These are phyloP conservation scores for Coelopa pilipes DNA, from an alignment of 2,888 invertebrate species.

Conservation along the genomic window DNA sequence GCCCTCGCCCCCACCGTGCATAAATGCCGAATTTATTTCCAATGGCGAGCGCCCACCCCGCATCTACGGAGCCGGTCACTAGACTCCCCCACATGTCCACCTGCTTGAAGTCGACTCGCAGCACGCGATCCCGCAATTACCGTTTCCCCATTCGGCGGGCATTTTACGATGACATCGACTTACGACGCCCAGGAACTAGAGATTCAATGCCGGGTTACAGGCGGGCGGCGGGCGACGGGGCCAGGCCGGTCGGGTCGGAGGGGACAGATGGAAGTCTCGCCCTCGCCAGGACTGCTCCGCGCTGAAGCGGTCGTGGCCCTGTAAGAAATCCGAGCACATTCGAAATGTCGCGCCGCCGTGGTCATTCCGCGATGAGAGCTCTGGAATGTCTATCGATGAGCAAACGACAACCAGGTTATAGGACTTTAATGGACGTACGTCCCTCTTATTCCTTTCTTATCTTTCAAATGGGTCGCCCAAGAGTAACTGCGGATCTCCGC, in stretches of 20 bases:
- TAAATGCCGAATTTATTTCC: constrained; percentile 59
- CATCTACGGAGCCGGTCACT: too few relatives aligned
- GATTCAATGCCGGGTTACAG: not conserved
- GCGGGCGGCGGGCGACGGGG: not conserved
- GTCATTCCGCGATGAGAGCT: too few relatives aligned
- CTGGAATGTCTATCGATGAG: too few relatives aligned
- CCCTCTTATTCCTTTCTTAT: too few relatives aligned
- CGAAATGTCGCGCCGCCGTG: too few relatives aligned
- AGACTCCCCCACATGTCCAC: not conserved
- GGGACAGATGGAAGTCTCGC: not conserved
- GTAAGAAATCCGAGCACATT: too few relatives aligned
- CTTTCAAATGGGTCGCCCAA: too few relatives aligned
- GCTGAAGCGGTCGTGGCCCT: not conserved
- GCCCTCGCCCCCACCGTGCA: constrained; percentile 50
- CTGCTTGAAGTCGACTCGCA: constrained; percentile 1
- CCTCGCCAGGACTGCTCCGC: not conserved
- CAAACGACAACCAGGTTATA: too few relatives aligned
- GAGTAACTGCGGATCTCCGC: too few relatives aligned
- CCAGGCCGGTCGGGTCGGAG: too few relatives aligned
- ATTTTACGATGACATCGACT: constrained; percentile 29
- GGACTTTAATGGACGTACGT: too few relatives aligned
- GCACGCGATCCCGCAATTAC: constrained; percentile 31
- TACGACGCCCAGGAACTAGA: not conserved
- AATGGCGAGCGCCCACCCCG: constrained; percentile 37
- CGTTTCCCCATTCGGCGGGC: constrained; percentile 21